Evolutionary conservation across 2,888 invertebrate species (phyloP), one percentile per base, ranked within the genome.

Genomic region (Andrena marginata): DNA sequence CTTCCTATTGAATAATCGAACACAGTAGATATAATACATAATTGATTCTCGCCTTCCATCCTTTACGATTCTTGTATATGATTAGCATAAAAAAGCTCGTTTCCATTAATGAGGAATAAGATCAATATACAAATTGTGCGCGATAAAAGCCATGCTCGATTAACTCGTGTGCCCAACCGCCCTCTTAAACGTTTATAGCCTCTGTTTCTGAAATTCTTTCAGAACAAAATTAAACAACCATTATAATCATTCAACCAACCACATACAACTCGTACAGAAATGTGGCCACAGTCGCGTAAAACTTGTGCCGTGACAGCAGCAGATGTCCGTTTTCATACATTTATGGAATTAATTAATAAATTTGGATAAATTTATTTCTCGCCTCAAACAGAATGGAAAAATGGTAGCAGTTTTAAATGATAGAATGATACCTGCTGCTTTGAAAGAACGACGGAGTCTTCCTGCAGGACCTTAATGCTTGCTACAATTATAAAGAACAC

Each of bases 101-200:
- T 31, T 29, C 29, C 35, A 73, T 73, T 73, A 73, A 56, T 8
- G 10, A 16, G 65, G 13, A 56, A 73, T 54, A 8, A 65, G 7
- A 65, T n/a, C 35, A 26, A 26, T n/a, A 73, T 35, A 20, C 35
- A 33, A 26, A 42, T 10, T 29, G 6, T n/a, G 35, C 56, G 4
- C 5, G 42, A 54, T 26, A n/a, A 4, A 29, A 26, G 20, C 29
- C 26, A 16, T 23, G 33, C 33, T 29, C 33, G 33, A n/a, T n/a
- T 33, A 31, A 42, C 42, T 8, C 6, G 7, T 56, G 3, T 13
- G 56, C 4, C 26, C 23, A 56, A 3, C 54, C 10, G n/a, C 2
- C 31, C 31, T 8, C n/a, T 60, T 60, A 33, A n/a, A 31, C 10
- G n/a, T 7, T 2, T n/a, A n/a, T 5, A 59, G 13, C 4, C n/a